Evolutionary conservation across 2,113 vertebrate genomes (phyloP).

Genomic region (Edolisoma coerulescens): DNA sequence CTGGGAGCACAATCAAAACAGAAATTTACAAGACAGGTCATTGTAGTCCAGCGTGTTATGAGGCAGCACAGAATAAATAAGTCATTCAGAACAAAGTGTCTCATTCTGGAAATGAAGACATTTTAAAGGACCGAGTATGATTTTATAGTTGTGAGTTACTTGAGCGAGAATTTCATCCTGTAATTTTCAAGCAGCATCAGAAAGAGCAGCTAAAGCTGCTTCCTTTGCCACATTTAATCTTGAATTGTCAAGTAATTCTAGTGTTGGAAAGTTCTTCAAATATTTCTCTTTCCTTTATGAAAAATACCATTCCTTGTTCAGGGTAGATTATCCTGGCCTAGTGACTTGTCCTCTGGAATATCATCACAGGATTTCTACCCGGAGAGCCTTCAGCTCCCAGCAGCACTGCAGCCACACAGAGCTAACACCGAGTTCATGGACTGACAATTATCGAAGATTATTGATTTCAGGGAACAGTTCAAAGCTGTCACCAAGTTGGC

Average conservation of each 20-base stretch:
- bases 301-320: neutral
- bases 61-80: neutral
- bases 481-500: neutral
- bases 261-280: neutral
- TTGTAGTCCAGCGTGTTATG: neutral
- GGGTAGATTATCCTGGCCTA: neutral
- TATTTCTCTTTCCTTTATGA: neutral
- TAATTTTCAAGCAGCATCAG: neutral
- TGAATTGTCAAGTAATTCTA: neutral
- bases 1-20: neutral
- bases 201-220: neutral
- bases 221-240: neutral
- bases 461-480: neutral
- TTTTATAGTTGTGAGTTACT: neutral
- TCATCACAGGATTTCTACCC: no score
- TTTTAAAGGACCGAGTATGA: neutral
- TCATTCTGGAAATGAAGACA: neutral
- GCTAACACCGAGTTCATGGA: fast-evolving
- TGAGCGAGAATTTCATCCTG: neutral
- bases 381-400: neutral
- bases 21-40: neutral
- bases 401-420: neutral
- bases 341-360: neutral
- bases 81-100: neutral
- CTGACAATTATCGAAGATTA: neutral